phyloP scores from a whole-genome alignment of 2,113 vertebrate species.

The Xiphias gladius region DNA sequence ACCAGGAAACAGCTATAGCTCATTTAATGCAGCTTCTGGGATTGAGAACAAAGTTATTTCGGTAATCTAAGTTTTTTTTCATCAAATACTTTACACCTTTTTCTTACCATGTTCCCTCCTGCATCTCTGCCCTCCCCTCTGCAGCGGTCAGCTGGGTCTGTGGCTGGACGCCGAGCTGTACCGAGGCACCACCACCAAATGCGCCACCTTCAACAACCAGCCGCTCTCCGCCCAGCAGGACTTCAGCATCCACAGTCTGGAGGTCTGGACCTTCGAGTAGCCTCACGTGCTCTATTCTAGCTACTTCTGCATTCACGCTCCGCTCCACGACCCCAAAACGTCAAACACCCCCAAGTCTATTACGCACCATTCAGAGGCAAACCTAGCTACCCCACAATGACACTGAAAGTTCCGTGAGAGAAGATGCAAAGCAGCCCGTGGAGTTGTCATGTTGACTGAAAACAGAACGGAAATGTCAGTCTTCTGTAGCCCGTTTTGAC shows the following conservation, averaged over 20 bases:
- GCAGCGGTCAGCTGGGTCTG: slow-evolving; percentile 93
- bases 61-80: neutral
- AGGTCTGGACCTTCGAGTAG: slow-evolving; percentile 98
- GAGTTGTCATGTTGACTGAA: slow-evolving; percentile 1
- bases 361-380: slow-evolving; percentile 47
- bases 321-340: slow-evolving; percentile 16
- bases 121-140: neutral
- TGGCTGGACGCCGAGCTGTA: slow-evolving; percentile 97
- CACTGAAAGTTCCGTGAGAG: slow-evolving; percentile 37
- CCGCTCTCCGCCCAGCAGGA: slow-evolving; percentile 94
- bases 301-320: slow-evolving; percentile 63
- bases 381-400: slow-evolving; percentile 29
- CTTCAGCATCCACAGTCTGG: slow-evolving; percentile 95
- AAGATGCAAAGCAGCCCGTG: slow-evolving; percentile 2
- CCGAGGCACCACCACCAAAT: slow-evolving; percentile 93
- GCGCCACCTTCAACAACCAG: slow-evolving; percentile 96
- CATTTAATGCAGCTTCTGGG: neutral
- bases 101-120: neutral
- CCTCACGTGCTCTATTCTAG: slow-evolving; percentile 42
- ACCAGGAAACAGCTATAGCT: neutral
- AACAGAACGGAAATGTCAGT: neutral
- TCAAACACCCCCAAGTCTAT: slow-evolving; percentile 35
- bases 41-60: neutral
- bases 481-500: slow-evolving; percentile 9
- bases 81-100: neutral